These are phyloP conservation scores for Euthynnus affinis DNA, from an alignment of 2,797 vertebrate species.

Conservation along the genomic window DNA sequence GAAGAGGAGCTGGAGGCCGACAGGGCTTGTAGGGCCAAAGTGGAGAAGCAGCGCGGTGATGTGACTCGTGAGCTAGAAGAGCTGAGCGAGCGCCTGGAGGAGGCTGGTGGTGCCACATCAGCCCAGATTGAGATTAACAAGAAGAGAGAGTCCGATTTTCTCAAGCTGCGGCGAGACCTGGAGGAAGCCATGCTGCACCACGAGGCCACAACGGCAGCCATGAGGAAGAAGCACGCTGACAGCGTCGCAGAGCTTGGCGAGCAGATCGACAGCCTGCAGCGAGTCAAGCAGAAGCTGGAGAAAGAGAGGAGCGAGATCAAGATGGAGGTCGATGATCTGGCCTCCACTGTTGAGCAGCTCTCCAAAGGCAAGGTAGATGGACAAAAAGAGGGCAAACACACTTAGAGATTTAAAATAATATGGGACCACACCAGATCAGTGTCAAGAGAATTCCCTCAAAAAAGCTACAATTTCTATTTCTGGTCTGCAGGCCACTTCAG, in stretches of 20 bases:
- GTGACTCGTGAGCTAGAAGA: constrained; percentile 93
- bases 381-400: neutral
- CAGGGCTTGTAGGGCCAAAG: constrained; percentile 89
- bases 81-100: constrained; percentile 93
- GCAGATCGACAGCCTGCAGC: constrained; percentile 93
- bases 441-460: neutral
- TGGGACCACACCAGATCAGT: neutral
- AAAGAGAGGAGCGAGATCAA: constrained; percentile 94
- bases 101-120: constrained; percentile 90
- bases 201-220: constrained; percentile 86
- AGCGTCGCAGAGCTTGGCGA: constrained; percentile 89
- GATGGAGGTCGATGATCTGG: constrained; percentile 93
- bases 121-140: constrained; percentile 93
- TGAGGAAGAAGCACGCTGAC: constrained; percentile 93
- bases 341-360: constrained; percentile 91
- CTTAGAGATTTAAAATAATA: neutral
- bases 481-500: constrained; percentile 86
- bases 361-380: constrained; percentile 91
- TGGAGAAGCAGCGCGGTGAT: constrained; percentile 92
- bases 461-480: neutral
- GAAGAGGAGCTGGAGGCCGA: constrained; percentile 96
- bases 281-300: constrained; percentile 95
- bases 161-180: constrained; percentile 91
- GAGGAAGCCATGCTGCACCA: constrained; percentile 93
- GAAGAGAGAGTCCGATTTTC: constrained; percentile 91